Conservation (phyloP, 2,113 vertebrate genomes). For the Centropus unirufus region DNA sequence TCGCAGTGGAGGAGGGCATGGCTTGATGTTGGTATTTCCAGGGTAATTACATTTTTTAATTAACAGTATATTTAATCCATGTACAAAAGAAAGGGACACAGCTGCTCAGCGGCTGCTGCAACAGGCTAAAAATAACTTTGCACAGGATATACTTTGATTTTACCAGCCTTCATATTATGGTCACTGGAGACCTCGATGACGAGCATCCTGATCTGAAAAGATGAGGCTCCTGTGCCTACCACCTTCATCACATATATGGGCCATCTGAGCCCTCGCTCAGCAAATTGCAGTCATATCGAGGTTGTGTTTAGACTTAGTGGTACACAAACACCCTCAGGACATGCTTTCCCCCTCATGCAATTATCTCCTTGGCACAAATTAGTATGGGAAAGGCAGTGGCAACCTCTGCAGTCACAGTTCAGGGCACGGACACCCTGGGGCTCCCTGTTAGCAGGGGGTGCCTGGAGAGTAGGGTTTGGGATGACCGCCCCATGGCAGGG, state of each 20-base stretch:
- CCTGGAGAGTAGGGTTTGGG: neutral
- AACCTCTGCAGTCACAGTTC: neutral
- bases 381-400: neutral
- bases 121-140: neutral
- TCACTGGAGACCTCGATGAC: neutral
- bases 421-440: fast-evolving
- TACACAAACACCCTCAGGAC: neutral
- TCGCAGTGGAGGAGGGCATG: neutral
- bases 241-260: fast-evolving
- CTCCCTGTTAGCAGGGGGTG: neutral
- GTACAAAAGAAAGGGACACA: neutral
- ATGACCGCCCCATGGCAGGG: neutral
- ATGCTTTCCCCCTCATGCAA: neutral
- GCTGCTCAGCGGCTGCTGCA: neutral
- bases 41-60: slow-evolving; percentile 22
- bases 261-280: neutral
- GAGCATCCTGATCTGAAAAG: neutral
- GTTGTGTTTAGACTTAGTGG: neutral
- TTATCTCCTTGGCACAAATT: neutral
- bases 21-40: neutral
- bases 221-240: fast-evolving
- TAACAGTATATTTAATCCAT: slow-evolving; percentile 42
- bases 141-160: neutral
- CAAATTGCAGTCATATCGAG: neutral
- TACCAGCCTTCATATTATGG: neutral